Evolutionary conservation across 1,140 invertebrate species (phyloP).

Genomic region (Hermetia illucens): DNA sequence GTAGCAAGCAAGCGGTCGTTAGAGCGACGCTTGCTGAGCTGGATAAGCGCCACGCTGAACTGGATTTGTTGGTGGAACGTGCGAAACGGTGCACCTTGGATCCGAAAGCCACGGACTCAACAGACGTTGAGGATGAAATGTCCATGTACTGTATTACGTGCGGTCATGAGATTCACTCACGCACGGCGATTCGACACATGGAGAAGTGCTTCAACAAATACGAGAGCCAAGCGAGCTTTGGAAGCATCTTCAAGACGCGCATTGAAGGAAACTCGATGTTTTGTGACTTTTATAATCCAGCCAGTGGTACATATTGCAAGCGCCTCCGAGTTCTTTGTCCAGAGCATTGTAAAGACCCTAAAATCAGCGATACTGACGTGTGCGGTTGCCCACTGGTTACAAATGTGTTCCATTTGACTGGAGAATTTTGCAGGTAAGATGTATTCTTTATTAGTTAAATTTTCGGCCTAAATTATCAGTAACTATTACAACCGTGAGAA

Average conservation of each 20-base stretch:
- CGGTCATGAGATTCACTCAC: slow-evolving; percentile 81
- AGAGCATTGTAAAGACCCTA: slow-evolving; percentile 94
- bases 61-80: slow-evolving; percentile 69
- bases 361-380: slow-evolving; percentile 68
- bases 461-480: slow-evolving; percentile 1
- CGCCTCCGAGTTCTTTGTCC: slow-evolving; percentile 88
- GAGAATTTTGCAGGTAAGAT: slow-evolving; percentile 41
- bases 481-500: not conserved
- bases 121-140: slow-evolving; percentile 54
- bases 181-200: slow-evolving; percentile 84
- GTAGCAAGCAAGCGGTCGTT: slow-evolving; percentile 62
- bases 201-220: slow-evolving; percentile 95
- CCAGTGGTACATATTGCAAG: slow-evolving; percentile 90
- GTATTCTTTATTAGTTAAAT: too few relatives aligned
- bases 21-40: slow-evolving; percentile 59
- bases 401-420: slow-evolving; percentile 66
- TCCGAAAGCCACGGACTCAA: slow-evolving; percentile 39
- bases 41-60: slow-evolving; percentile 57
- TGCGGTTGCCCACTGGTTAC: slow-evolving; percentile 83
- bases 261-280: slow-evolving; percentile 93
- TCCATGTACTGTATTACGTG: slow-evolving; percentile 94
- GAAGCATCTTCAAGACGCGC: slow-evolving; percentile 82
- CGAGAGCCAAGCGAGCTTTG: slow-evolving; percentile 94
- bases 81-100: slow-evolving; percentile 55
- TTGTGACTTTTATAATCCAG: slow-evolving; percentile 90